A percentile compares a stretch with the other conserved stretches of the same genome.
Evolutionary conservation across 2,888 invertebrate genomes (phyloP).

Genomic region (Archaeoteleia sp.): DNA sequence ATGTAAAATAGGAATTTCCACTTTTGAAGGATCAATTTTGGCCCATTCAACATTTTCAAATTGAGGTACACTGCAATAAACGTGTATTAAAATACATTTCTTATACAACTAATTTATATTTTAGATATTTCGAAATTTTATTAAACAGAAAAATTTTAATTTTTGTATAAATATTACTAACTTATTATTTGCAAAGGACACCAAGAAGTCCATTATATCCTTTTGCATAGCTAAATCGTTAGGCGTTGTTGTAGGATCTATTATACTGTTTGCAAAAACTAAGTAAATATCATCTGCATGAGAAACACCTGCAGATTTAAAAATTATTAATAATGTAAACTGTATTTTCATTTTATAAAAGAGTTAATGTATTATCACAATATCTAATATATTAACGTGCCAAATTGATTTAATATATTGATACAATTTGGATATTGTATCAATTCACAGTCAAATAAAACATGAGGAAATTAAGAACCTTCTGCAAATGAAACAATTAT

Average conservation of each 20-base stretch:
- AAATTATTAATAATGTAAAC: too few relatives aligned
- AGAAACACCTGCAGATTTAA: slow-evolving; percentile 81
- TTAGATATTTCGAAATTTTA: neutral
- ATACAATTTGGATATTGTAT: too few relatives aligned
- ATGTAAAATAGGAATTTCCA: slow-evolving; percentile 76
- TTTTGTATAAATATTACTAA: slow-evolving; percentile 68
- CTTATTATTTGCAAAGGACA: slow-evolving; percentile 79
- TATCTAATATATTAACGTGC: too few relatives aligned
- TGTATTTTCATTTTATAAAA: too few relatives aligned
- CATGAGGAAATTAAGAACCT: too few relatives aligned
- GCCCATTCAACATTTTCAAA: slow-evolving; percentile 75
- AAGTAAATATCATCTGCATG: slow-evolving; percentile 80
- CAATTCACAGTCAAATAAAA: too few relatives aligned
- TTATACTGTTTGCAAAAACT: slow-evolving; percentile 73
- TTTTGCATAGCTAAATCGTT: slow-evolving; percentile 77
- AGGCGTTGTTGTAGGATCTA: slow-evolving; percentile 70
- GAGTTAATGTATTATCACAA: too few relatives aligned
- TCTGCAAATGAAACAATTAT: too few relatives aligned
- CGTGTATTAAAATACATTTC: neutral
- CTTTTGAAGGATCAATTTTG: slow-evolving; percentile 74
- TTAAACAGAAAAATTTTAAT: neutral
- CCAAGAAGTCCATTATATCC: slow-evolving; percentile 77
- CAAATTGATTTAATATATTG: too few relatives aligned
- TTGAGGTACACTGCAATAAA: slow-evolving; percentile 73
- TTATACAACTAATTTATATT: slow-evolving; percentile 53